Evolutionary conservation across 2,888 invertebrate species (phyloP).

Genomic region (Lottia gigantea): DNA sequence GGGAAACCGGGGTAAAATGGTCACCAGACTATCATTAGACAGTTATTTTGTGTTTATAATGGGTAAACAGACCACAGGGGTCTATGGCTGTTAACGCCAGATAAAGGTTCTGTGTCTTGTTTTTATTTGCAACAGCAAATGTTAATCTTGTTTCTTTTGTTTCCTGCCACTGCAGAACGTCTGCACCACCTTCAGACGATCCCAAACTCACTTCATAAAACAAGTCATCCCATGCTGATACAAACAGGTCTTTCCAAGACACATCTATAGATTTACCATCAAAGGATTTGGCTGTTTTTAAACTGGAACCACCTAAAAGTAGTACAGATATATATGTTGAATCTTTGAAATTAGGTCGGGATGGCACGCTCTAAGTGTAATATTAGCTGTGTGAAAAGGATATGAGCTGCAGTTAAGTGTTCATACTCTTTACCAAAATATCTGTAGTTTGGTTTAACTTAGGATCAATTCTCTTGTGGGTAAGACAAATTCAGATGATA

Average conservation of each 20-base stretch:
- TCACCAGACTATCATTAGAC: not conserved
- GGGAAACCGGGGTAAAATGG: too few relatives aligned
- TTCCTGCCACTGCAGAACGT: not conserved
- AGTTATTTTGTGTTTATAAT: not conserved
- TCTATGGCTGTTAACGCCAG: not conserved
- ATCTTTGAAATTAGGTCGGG: too few relatives aligned
- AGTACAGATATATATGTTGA: too few relatives aligned
- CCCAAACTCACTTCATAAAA: constrained; percentile 7
- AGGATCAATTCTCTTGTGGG: too few relatives aligned
- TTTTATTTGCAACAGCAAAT: not conserved
- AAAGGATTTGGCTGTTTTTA: not conserved
- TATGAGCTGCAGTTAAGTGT: too few relatives aligned
- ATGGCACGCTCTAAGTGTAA: too few relatives aligned
- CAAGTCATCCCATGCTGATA: not conserved
- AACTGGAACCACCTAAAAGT: not conserved
- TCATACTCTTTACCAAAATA: too few relatives aligned
- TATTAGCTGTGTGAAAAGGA: too few relatives aligned
- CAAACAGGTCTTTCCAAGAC: not conserved
- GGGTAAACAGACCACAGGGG: not conserved
- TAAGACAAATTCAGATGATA: too few relatives aligned
- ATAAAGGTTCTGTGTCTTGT: not conserved
- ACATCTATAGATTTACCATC: constrained; percentile 1
- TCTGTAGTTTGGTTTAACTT: too few relatives aligned
- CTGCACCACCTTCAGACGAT: not conserved
- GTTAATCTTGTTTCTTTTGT: not conserved